A percentile compares a stretch with the other conserved stretches of the same genome.
Conservation (phyloP, 1,140 invertebrate species). For the Cydia splendana region DNA sequence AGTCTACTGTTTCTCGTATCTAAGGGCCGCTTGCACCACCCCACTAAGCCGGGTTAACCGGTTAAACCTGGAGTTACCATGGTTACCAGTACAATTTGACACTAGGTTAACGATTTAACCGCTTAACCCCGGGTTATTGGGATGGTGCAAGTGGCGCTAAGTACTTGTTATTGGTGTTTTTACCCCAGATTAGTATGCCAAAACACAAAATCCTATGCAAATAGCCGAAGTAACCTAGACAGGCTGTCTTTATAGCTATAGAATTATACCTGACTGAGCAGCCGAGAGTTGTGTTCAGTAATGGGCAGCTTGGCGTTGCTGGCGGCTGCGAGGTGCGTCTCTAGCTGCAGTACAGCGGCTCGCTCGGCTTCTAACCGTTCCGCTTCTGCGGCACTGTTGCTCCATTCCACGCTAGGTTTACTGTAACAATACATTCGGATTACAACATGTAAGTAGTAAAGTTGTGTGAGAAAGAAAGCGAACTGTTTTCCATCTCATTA, state of each 20-base stretch:
- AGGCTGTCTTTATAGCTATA: not conserved
- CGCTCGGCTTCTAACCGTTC: constrained; percentile 67
- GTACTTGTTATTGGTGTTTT: not conserved
- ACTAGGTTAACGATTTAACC: too few species aligned
- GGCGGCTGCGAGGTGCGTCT: constrained; percentile 93
- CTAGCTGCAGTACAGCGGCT: constrained; percentile 90
- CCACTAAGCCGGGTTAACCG: too few species aligned
- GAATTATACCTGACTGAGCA: constrained; percentile 85
- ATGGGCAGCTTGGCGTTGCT: constrained; percentile 92
- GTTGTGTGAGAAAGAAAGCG: too few species aligned
- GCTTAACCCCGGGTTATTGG: too few species aligned
- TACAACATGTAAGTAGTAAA: not conserved
- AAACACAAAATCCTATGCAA: not conserved
- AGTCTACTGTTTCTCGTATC: too few species aligned
- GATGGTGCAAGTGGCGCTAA: too few species aligned
- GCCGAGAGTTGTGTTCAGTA: constrained; percentile 93
- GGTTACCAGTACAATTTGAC: too few species aligned
- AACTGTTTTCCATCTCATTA: too few species aligned
- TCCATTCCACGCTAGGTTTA: constrained; percentile 71
- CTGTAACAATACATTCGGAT: constrained; percentile 67
- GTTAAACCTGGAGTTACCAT: too few species aligned
- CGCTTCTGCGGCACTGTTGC: constrained; percentile 44
- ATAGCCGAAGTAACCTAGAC: not conserved
- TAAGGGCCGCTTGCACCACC: too few species aligned
- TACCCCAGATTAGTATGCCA: not conserved